A percentile compares a stretch with the other conserved stretches of the same genome.
Conservation (phyloP, 2,113 vertebrate species). For the Nothobranchius kuhntae region DNA sequence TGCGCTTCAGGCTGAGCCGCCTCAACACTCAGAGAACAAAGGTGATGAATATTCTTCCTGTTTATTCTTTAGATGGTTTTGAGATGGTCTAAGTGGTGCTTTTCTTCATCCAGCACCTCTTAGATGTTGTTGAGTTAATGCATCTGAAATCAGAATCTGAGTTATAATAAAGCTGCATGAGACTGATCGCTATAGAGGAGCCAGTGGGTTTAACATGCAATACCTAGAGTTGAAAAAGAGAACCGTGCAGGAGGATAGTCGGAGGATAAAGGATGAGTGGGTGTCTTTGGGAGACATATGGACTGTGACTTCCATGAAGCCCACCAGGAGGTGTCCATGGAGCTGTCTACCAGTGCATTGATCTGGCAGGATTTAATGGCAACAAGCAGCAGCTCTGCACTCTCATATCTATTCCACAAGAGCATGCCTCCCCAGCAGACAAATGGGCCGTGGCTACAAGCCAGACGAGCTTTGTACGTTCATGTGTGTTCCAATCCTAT, state of each 20-base stretch:
- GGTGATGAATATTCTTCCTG: too few relatives aligned
- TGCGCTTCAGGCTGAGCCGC: too few relatives aligned
- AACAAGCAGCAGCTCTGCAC: conserved; percentile 31
- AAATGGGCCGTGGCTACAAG: conserved; percentile 44
- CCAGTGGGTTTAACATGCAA: conserved; percentile 1
- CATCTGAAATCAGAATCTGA: not conserved
- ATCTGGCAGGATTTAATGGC: conserved; percentile 70
- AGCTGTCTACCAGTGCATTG: conserved; percentile 53
- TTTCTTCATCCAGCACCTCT: too few relatives aligned
- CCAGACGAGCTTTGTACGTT: conserved; percentile 16
- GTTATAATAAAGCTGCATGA: conserved; percentile 38
- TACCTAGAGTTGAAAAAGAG: not conserved
- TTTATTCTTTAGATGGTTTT: too few relatives aligned
- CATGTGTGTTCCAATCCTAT: conserved; percentile 22
- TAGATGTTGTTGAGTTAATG: too few relatives aligned
- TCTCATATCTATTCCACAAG: conserved; percentile 45
- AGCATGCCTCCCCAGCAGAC: conserved; percentile 45
- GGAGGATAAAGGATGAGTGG: conserved; percentile 10
- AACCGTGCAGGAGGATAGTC: not conserved
- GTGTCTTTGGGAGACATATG: conserved; percentile 19
- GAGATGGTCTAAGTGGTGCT: too few relatives aligned
- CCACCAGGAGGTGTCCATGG: conserved; percentile 47
- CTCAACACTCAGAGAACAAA: too few relatives aligned
- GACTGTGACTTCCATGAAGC: conserved; percentile 47
- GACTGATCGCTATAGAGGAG: conserved; percentile 7